phyloP scores from a whole-genome alignment of 2,113 vertebrate species.

The Sclerurus mexicanus region DNA sequence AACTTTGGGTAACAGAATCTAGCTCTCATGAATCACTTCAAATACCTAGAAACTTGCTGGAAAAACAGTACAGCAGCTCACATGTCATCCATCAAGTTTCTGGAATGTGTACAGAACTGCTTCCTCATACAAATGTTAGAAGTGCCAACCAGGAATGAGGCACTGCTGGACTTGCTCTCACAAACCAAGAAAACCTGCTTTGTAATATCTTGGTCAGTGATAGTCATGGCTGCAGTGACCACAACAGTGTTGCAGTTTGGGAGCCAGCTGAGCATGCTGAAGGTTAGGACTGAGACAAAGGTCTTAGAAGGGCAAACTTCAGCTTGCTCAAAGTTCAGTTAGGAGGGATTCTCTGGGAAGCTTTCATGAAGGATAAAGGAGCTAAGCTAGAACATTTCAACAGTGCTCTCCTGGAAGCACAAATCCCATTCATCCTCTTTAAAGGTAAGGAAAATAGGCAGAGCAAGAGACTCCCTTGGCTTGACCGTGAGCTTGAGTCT shows the following conservation, averaged over 20 bases:
- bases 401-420: not conserved
- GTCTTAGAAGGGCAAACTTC: not conserved
- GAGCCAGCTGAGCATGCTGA: accelerated
- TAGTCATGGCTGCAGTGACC: not conserved
- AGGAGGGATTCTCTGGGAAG: not conserved
- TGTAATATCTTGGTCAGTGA: not conserved
- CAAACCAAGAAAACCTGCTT: not conserved
- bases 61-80: not conserved
- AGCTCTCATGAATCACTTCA: not conserved
- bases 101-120: not conserved
- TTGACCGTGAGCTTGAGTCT: not conserved
- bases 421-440: not conserved
- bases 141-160: not conserved
- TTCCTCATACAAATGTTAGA: not conserved
- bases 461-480: not conserved
- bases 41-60: not conserved
- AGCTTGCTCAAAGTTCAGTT: not conserved
- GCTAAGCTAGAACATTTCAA: not conserved
- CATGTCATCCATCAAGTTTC: not conserved
- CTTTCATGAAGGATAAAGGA: not conserved
- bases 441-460: not conserved
- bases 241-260: not conserved
- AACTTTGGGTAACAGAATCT: not conserved
- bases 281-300: not conserved
- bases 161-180: not conserved